Evolutionary conservation across 2,888 invertebrate species (phyloP).

Genomic region (Amphimallon solstitiale): DNA sequence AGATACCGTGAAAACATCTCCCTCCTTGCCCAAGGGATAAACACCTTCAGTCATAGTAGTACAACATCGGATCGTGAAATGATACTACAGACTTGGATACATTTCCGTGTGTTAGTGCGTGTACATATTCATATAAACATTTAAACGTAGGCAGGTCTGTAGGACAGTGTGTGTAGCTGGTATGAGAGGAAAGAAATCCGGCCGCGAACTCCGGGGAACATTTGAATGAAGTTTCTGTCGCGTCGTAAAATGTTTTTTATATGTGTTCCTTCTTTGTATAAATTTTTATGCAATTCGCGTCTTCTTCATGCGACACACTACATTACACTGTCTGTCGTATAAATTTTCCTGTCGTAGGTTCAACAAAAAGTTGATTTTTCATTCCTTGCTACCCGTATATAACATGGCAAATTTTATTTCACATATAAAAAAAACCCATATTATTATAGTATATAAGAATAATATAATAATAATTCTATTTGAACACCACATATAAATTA

Average conservation of each 20-base stretch:
- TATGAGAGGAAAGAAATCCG: constrained; percentile 46
- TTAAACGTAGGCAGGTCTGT: not conserved
- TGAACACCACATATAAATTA: too few relatives aligned
- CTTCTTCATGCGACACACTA: not conserved
- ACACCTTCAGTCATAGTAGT: constrained; percentile 21
- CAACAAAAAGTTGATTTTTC: too few relatives aligned
- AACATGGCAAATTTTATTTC: too few relatives aligned
- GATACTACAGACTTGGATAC: constrained; percentile 15
- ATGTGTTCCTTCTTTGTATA: constrained; percentile 26
- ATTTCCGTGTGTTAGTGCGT: not conserved
- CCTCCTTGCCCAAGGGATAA: constrained; percentile 20
- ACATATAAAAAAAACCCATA: too few relatives aligned
- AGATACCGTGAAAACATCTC: constrained; percentile 7
- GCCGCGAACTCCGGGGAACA: constrained; percentile 48
- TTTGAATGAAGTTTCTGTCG: constrained; percentile 49
- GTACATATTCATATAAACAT: not conserved
- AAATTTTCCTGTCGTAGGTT: constrained; percentile 3
- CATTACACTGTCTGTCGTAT: constrained; percentile 9
- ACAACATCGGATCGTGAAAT: constrained; percentile 29
- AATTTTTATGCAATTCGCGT: constrained; percentile 9
- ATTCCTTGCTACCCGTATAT: too few relatives aligned
- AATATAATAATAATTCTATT: too few relatives aligned
- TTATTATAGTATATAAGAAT: too few relatives aligned
- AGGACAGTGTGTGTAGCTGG: not conserved
- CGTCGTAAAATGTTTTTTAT: constrained; percentile 47